These are phyloP conservation scores for Megalops cyprinoides DNA, from an alignment of 2,797 vertebrate species.

Conservation along the genomic window DNA sequence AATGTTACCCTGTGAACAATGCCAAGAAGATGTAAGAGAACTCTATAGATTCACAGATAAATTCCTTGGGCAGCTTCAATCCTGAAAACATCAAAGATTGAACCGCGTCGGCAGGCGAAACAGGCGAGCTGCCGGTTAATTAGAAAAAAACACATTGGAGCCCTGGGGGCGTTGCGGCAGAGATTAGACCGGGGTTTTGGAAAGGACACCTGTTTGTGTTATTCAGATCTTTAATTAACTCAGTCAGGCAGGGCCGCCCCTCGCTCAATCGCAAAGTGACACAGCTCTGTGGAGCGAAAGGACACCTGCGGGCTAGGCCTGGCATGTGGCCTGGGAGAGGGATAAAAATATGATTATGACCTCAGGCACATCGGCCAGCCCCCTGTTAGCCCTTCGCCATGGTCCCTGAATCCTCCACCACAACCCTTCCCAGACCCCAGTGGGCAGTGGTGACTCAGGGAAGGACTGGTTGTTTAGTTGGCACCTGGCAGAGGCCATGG, in stretches of 20 bases:
- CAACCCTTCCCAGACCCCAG: background rate
- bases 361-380: background rate
- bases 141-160: background rate
- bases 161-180: background rate
- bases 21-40: background rate
- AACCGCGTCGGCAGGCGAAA: background rate
- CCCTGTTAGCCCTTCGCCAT: background rate
- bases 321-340: background rate
- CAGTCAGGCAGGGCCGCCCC: constrained; percentile 23
- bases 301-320: background rate
- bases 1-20: background rate
- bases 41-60: background rate
- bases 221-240: constrained; percentile 12
- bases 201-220: constrained; percentile 30
- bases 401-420: no score
- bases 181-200: constrained; percentile 31
- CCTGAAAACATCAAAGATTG: background rate
- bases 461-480: background rate
- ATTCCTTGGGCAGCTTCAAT: background rate
- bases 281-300: constrained; percentile 28
- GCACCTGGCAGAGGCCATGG: background rate
- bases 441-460: background rate
- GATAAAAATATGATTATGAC: background rate
- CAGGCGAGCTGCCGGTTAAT: background rate
- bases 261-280: constrained; percentile 38